Evolutionary conservation across 2,113 vertebrate genomes (phyloP).

Genomic region (Tangachromis dhanisi): DNA sequence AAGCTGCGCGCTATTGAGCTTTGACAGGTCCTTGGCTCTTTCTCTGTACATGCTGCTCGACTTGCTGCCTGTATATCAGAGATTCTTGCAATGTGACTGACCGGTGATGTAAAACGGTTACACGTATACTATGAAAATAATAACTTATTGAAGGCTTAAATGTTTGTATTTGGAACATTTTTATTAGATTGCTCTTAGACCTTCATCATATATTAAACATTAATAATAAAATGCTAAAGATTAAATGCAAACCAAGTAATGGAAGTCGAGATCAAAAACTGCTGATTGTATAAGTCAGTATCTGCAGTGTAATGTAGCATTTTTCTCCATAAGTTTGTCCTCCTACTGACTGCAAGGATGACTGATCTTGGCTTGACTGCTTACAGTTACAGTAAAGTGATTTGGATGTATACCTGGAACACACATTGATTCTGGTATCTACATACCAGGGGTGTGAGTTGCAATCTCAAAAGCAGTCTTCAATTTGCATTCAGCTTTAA

Average conservation of each 20-base stretch:
- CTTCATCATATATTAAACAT: not conserved
- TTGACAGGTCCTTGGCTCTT: not conserved
- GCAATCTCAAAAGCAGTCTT: not conserved
- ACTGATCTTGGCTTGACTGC: not conserved
- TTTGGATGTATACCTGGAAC: not conserved
- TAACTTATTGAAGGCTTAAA: not conserved
- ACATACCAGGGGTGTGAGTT: not conserved
- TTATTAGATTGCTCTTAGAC: not conserved
- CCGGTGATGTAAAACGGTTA: not conserved
- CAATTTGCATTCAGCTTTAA: not conserved
- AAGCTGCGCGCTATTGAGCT: not conserved
- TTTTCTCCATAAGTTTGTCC: not conserved
- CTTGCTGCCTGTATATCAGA: too few relatives aligned
- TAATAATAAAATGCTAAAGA: not conserved
- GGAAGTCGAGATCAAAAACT: not conserved
- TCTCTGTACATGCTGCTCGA: not conserved
- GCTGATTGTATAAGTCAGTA: not conserved
- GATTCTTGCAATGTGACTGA: not conserved
- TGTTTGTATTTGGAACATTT: not conserved
- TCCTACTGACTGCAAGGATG: not conserved
- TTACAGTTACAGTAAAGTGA: not conserved
- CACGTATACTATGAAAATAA: not conserved
- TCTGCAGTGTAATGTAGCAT: not conserved
- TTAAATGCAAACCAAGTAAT: not conserved
- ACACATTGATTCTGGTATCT: not conserved